A percentile compares a stretch with the other conserved stretches of the same genome.
phyloP scores from a whole-genome alignment of 2,888 invertebrate species.

The Galerucella calmariensis region DNA sequence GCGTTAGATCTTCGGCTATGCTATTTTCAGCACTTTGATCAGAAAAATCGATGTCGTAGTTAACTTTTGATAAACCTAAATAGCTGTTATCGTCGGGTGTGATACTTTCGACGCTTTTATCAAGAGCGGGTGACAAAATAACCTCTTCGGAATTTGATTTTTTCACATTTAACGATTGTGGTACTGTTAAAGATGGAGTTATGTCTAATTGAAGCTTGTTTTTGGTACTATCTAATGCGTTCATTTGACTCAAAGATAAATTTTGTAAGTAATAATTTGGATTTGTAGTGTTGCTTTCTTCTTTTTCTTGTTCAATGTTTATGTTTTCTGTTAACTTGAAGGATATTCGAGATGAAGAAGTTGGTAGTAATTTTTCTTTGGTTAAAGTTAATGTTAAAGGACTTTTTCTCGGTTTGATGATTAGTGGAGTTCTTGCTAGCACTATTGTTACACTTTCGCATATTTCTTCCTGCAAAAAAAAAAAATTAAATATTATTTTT shows the following conservation, averaged over 20 bases:
- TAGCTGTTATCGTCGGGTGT: constrained; percentile 74
- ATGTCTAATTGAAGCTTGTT: constrained; percentile 58
- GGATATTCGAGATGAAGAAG: neutral
- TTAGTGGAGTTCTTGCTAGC: constrained; percentile 79
- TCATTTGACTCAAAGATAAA: constrained; percentile 54
- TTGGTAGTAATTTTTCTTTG: constrained; percentile 42
- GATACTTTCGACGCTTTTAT: constrained; percentile 69
- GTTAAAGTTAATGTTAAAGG: constrained; percentile 69
- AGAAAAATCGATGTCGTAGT: constrained; percentile 81
- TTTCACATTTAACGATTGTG: constrained; percentile 54
- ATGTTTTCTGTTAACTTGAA: neutral
- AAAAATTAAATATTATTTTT: neutral
- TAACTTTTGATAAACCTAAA: constrained; percentile 75
- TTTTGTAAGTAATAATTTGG: constrained; percentile 59
- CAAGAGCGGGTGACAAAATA: constrained; percentile 49
- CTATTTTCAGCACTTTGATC: constrained; percentile 81
- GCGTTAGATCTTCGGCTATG: constrained; percentile 69
- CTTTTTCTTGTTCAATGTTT: neutral
- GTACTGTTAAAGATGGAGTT: constrained; percentile 60
- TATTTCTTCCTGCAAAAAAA: constrained; percentile 74
- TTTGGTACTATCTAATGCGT: constrained; percentile 51
- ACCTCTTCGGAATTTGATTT: constrained; percentile 66
- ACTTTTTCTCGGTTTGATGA: constrained; percentile 73
- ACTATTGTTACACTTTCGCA: constrained; percentile 78
- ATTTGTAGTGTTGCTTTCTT: constrained; percentile 23